Conservation (phyloP, 2,888 invertebrate genomes). For the Amiota communis region DNA sequence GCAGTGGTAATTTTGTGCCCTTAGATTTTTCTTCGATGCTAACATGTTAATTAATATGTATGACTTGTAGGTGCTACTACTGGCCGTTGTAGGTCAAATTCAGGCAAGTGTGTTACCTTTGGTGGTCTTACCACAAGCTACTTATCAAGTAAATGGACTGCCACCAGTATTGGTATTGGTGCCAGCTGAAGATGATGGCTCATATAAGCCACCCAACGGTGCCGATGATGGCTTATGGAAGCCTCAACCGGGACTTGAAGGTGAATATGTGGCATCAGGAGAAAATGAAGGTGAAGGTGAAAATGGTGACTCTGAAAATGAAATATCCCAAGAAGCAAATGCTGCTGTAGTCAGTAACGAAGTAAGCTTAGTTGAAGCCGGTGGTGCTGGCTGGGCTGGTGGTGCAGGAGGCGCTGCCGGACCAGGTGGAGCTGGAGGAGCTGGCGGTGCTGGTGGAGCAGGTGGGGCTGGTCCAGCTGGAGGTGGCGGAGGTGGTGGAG, state of each 20-base stretch:
- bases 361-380: slow-evolving; percentile 49
- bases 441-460: slow-evolving; percentile 56
- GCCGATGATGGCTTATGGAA: slow-evolving; percentile 50
- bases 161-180: slow-evolving; percentile 12
- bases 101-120: slow-evolving; percentile 20
- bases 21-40: too few species aligned
- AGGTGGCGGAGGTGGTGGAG: slow-evolving; percentile 58
- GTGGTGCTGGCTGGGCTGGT: slow-evolving; percentile 54
- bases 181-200: slow-evolving; percentile 38
- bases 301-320: slow-evolving; percentile 33
- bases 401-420: slow-evolving; percentile 51
- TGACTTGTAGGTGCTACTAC: slow-evolving; percentile 39
- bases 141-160: slow-evolving; percentile 22
- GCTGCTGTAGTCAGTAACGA: slow-evolving; percentile 24
- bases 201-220: slow-evolving; percentile 45
- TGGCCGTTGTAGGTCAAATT: slow-evolving; percentile 39
- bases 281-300: slow-evolving; percentile 23
- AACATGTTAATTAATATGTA: not conserved
- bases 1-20: not conserved
- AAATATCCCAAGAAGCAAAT: slow-evolving; percentile 31
- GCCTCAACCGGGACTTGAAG: slow-evolving; percentile 50
- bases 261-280: slow-evolving; percentile 39
- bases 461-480: slow-evolving; percentile 50
- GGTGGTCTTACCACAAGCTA: not conserved
- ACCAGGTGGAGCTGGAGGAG: slow-evolving; percentile 55